Base-by-base conservation (phyloP, 2,888 invertebrate species). In the Smittia aterrima region DNA sequence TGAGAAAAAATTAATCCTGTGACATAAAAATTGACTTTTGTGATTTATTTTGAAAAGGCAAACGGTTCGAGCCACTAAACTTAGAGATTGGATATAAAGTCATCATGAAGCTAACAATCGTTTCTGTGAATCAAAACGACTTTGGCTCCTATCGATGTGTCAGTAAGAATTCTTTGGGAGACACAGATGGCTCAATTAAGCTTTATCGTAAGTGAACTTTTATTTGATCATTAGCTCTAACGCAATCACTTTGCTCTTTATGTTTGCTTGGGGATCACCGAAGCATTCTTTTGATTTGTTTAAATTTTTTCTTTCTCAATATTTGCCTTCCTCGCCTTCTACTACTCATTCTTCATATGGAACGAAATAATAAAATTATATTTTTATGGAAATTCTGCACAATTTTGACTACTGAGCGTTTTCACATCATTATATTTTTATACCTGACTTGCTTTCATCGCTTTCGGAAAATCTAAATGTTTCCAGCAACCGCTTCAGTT, bases 101-200 rank as follows among this genome's bases (percentile, higher is more conserved):
- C 77, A 88, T 90, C 79, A 89, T 92, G 86, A 89, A 89, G 78
- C 85, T 92, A 77, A 91, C 89, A 76, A 90, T 92, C 79, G 86
- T 87, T 78, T 86, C 88, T 78, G 88, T 92, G 77, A 86, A 88
- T 75, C 85, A 85, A 75, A 83, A 85, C 68, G 92, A 92, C 84
- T 92, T 90, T 80, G 91, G 91, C 54, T 87, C 90, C 47, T 92
- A 92, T 83, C 90, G 90, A 81, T 93, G 93, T 83, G 88, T 92
- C 77, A 91, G 92, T 76, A 92, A 92, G 84, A 93, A 93, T 82
- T 90, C 92, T n/a, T 85, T 92, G 9, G 92, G 92, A 54, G 92
- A 92, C 80, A 92, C 92, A 24, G 92, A 92, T 83, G 92, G 92
- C 78, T 89, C 89, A 78, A 92, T 93, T 80, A 92, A 91, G 82